These are phyloP conservation scores for Eulacestoma nigropectus DNA, from an alignment of 2,113 vertebrate genomes.

Conservation along the genomic window DNA sequence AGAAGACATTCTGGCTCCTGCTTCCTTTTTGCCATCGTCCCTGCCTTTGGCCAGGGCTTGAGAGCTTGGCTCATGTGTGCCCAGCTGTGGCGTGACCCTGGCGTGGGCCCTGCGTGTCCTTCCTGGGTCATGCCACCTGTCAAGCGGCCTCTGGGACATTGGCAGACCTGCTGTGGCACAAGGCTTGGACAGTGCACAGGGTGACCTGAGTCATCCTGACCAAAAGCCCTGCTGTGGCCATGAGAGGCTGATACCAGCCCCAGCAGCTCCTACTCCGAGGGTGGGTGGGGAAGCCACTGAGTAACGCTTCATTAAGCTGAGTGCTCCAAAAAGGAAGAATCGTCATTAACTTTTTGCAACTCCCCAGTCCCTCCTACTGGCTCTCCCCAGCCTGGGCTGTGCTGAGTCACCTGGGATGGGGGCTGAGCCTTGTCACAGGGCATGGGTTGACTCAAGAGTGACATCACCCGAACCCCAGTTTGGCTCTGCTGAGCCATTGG, in stretches of 20 bases:
- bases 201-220: neutral
- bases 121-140: fast-evolving
- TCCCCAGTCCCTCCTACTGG: neutral
- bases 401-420: constrained; percentile 5
- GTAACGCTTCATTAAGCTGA: neutral
- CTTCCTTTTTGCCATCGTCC: neutral
- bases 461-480: neutral
- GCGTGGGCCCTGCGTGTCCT: fast-evolving
- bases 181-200: neutral
- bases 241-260: neutral
- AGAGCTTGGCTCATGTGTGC: neutral
- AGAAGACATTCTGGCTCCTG: neutral
- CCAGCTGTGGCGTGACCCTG: fast-evolving
- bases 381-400: neutral
- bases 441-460: neutral
- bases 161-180: neutral
- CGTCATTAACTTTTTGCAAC: constrained; percentile 11
- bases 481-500: neutral
- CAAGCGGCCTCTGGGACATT: fast-evolving
- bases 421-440: neutral
- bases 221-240: neutral
- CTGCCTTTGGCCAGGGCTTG: neutral
- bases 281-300: constrained; percentile 29
- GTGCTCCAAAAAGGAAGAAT: neutral
- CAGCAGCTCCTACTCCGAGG: neutral